Percentiles rank a stretch among this genome's conserved stretches.
Conservation (phyloP, 2,888 invertebrate species). For the Agrochola circellaris region DNA sequence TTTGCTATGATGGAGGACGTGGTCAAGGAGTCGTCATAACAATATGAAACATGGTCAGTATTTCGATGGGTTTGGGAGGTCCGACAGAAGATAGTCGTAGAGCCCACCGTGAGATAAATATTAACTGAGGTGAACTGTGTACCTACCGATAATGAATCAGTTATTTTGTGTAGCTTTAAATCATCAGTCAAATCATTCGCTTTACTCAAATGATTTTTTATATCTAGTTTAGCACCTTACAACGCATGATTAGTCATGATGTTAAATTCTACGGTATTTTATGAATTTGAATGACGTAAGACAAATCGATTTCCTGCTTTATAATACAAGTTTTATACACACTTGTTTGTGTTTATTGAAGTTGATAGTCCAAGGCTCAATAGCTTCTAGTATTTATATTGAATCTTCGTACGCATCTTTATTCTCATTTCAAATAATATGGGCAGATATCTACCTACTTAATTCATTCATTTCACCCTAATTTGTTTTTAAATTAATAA, state of each 20-base stretch:
- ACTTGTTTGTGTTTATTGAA: conserved; percentile 46
- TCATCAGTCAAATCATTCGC: conserved; percentile 41
- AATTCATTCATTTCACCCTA: not conserved
- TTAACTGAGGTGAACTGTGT: not conserved
- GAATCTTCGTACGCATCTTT: not conserved
- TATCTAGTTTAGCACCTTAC: conserved; percentile 55
- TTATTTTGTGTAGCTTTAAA: conserved; percentile 20
- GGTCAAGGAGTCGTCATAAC: not conserved
- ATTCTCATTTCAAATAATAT: not conserved
- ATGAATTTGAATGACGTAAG: conserved; percentile 69
- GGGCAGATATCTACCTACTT: not conserved
- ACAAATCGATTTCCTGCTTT: conserved; percentile 65
- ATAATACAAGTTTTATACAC: conserved; percentile 50
- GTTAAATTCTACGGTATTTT: conserved; percentile 57
- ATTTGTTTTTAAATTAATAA: conserved; percentile 9
- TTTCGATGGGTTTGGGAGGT: not conserved
- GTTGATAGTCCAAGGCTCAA: conserved; percentile 36
- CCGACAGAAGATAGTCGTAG: not conserved
- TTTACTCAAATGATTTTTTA: conserved; percentile 44
- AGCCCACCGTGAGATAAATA: not conserved
- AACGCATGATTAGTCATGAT: conserved; percentile 57
- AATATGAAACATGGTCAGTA: conserved; percentile 17
- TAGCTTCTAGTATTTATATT: not conserved
- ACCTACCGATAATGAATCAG: conserved; percentile 24
- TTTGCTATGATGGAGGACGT: not conserved